Evolutionary conservation across 2,113 vertebrate species (phyloP).

Genomic region (cat (Felis catus)): F.catus_Fca126_mat1.0 CM031417.1:100922001-100922500

Average conservation of each 20-base stretch:
- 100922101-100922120: background rate
- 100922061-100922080: background rate
- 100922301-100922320: background rate
- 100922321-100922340: background rate
- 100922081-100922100: background rate
- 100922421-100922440: slow-evolving; percentile 6
- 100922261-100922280: background rate
- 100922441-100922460: background rate
- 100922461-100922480: background rate
- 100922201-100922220: background rate
- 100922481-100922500: slow-evolving; percentile 46
- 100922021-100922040: background rate
- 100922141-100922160: background rate
- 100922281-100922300: background rate
- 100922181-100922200: background rate
- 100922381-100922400: background rate
- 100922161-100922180: background rate
- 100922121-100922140: background rate
- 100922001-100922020: background rate
- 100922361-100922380: background rate
- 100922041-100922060: background rate
- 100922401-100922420: background rate
- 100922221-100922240: background rate
- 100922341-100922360: slow-evolving; percentile 13
- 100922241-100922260: background rate